A percentile compares a stretch with the other conserved stretches of the same genome.
Evolutionary conservation across 1,140 invertebrate genomes (phyloP).

Genomic region (Mercenaria mercenaria): DNA sequence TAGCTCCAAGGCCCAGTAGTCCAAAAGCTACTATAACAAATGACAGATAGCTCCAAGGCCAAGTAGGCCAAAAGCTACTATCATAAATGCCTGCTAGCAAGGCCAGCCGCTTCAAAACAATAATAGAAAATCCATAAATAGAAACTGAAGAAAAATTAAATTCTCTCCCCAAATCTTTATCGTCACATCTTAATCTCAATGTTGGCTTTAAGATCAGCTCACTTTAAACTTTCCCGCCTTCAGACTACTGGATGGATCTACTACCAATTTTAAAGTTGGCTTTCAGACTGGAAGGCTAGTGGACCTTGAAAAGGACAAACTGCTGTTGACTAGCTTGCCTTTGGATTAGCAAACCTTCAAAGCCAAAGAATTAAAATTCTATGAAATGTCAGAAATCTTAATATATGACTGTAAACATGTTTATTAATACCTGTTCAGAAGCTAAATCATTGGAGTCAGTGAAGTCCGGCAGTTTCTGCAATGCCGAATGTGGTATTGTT

Average conservation of each 20-base stretch:
- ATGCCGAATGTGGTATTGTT: constrained; percentile 18
- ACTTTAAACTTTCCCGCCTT: not conserved
- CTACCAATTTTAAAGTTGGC: not conserved
- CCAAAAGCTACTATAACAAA: too few relatives aligned
- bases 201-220: too few relatives aligned
- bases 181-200: too few relatives aligned
- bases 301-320: not conserved
- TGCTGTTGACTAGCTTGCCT: not conserved
- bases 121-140: too few relatives aligned
- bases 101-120: too few relatives aligned
- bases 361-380: not conserved
- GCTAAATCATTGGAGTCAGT: constrained; percentile 73
- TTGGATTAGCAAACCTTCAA: not conserved
- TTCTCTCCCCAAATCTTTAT: too few relatives aligned
- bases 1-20: too few relatives aligned
- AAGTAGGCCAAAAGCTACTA: too few relatives aligned
- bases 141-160: too few relatives aligned
- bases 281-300: not conserved
- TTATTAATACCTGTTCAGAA: constrained; percentile 62
- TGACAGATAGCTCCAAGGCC: too few relatives aligned
- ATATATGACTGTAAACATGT: not conserved
- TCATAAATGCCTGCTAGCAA: too few relatives aligned
- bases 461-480: constrained; percentile 65
- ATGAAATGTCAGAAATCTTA: not conserved
- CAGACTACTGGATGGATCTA: not conserved